Conservation (phyloP, 2,888 invertebrate species). For the Amiota communis region DNA sequence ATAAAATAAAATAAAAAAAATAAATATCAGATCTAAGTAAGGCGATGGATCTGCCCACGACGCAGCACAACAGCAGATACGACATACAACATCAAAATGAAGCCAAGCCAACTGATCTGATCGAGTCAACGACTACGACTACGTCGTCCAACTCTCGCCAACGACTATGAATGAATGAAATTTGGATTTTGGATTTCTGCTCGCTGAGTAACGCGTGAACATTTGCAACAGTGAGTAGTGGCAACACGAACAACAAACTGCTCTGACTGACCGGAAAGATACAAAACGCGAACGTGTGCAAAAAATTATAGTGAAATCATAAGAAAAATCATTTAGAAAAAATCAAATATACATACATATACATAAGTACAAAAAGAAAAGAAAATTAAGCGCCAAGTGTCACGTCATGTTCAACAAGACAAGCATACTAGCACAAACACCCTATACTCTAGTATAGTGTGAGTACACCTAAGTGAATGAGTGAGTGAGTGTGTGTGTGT, state of each 20-base stretch:
- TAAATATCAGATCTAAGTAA: slow-evolving; percentile 54
- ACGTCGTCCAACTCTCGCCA: slow-evolving; percentile 19
- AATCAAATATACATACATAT: too few relatives aligned
- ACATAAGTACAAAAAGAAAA: background rate
- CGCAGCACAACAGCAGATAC: slow-evolving; percentile 42
- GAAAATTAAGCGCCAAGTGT: slow-evolving; percentile 3
- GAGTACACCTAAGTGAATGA: too few relatives aligned
- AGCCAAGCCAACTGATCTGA: slow-evolving; percentile 51
- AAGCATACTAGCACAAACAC: too few relatives aligned
- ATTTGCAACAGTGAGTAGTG: slow-evolving; percentile 45
- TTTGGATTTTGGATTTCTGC: slow-evolving; percentile 37
- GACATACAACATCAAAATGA: slow-evolving; percentile 39
- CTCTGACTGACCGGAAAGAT: slow-evolving; percentile 3
- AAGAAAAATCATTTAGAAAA: background rate
- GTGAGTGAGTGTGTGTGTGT: background rate
- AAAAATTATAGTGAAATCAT: background rate
- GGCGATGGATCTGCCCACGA: slow-evolving; percentile 65
- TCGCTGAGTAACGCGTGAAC: slow-evolving; percentile 50
- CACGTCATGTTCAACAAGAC: slow-evolving; percentile 5
- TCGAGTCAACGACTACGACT: slow-evolving; percentile 37
- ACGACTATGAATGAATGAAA: slow-evolving; percentile 40
- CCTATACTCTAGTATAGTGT: too few relatives aligned
- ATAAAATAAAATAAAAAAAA: slow-evolving; percentile 16
- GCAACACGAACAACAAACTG: background rate
- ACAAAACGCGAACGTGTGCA: background rate